Base-by-base conservation (phyloP, 2,888 invertebrate species). In the Ischnura elegans region DNA sequence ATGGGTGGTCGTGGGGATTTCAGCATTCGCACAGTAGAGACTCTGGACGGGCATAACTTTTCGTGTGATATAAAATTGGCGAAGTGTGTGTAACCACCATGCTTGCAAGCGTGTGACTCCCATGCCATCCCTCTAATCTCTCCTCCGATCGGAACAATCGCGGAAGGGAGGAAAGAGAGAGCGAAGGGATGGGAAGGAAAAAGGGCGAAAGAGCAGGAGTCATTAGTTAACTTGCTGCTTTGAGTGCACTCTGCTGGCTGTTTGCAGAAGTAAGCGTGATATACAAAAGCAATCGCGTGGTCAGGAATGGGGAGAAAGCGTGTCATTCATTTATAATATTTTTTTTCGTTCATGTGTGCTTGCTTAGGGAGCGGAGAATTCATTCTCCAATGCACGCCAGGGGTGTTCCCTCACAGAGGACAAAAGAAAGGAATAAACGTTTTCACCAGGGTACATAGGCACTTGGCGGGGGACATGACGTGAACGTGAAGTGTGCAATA, bases 241-340 rank as follows among this genome's bases (percentile, higher is more conserved):
- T 61, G 76, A 90, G 90, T 90, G 90, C 90, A 61, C 61, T 90
- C 61, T 86, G 86, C 86, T 86, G 43, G 86, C 86, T 66, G 61
- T 61, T 90, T 61, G 90, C 90, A 90, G 61, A 90, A 66, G 90
- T 86, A 86, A 86, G 90, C 90, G 90, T 90, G 90, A 90, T 61
- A 90, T 42, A 43, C 43, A 55, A 66, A 90, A 90, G 90, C 90
- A 66, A 61, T 90, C 90, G 90, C 90, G 55, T 61, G 90, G 90
- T 90, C 36, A 36, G 43, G 55, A 43, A 25, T 90, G 43, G 42
- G 36, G 36, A 90, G 66, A 90, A 90, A 90, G 90, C 90, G 66
- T 61, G 90, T 90, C 43, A 51, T 16, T 87, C 29, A 46, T 25
- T 87, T n/a, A n/a, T n/a, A n/a, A n/a, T n/a, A n/a, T 42, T 51